Conservation (phyloP, 2,888 invertebrate species). For the Argynnis bischoffii region DNA sequence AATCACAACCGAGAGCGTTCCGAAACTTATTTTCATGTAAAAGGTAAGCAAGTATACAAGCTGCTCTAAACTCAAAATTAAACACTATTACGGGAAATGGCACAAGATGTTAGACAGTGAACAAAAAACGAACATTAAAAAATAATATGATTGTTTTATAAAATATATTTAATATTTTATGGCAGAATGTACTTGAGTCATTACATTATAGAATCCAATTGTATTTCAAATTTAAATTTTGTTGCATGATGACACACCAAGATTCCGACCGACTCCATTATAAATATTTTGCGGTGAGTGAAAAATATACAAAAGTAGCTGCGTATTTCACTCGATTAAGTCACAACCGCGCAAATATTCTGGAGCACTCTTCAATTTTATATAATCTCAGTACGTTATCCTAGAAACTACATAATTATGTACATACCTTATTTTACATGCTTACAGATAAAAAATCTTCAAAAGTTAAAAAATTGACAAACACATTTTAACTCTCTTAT, state of each 20-base stretch:
- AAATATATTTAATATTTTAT: neutral
- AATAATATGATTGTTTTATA: neutral
- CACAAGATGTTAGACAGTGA: conserved; percentile 30
- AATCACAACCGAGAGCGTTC: conserved; percentile 33
- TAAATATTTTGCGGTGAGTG: conserved; percentile 25
- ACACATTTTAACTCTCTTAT: conserved; percentile 79
- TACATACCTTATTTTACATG: conserved; percentile 64
- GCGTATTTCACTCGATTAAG: conserved; percentile 29
- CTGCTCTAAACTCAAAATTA: conserved; percentile 24
- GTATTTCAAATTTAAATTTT: neutral
- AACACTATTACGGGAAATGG: conserved; percentile 32
- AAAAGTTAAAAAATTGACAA: conserved; percentile 78
- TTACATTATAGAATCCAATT: neutral
- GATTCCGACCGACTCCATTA: conserved; percentile 30
- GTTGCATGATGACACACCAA: conserved; percentile 3
- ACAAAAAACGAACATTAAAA: conserved; percentile 9
- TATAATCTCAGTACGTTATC: conserved; percentile 64
- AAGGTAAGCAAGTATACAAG: conserved; percentile 31
- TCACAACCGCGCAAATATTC: conserved; percentile 35
- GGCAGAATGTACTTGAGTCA: neutral
- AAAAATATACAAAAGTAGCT: conserved; percentile 30
- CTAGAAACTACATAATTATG: conserved; percentile 61
- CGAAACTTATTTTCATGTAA: conserved; percentile 27
- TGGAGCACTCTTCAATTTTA: conserved; percentile 36
- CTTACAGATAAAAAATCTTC: conserved; percentile 57